These are phyloP conservation scores for Saimiri boliviensis DNA, from an alignment of 2,113 vertebrate species.

Conservation along the genomic window DNA sequence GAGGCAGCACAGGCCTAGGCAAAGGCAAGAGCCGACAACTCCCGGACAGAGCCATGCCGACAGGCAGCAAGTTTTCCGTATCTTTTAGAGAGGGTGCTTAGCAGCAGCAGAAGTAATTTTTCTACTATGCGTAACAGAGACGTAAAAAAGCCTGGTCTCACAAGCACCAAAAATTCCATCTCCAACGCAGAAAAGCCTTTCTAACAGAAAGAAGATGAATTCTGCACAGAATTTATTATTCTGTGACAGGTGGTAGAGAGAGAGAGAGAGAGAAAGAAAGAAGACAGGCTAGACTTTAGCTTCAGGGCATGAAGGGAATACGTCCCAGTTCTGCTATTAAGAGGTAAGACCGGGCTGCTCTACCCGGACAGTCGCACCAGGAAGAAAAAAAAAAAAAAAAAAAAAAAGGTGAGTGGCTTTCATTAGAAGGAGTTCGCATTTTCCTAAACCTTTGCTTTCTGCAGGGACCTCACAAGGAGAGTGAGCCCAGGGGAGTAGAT, in stretches of 20 bases:
- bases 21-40: not conserved
- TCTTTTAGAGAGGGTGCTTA: not conserved
- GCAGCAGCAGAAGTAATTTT: not conserved
- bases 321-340: conserved; percentile 36
- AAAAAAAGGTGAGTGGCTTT: not conserved
- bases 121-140: not conserved
- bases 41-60: not conserved
- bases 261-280: not conserved
- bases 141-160: not conserved
- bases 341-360: not conserved
- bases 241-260: conserved; percentile 59
- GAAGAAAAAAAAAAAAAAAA: not conserved
- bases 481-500: not conserved
- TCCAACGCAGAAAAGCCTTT: conserved; percentile 1
- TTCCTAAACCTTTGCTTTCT: conserved; percentile 40
- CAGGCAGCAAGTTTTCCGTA: not conserved
- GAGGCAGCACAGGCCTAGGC: not conserved
- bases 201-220: not conserved
- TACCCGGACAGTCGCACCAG: not conserved
- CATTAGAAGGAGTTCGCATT: not conserved
- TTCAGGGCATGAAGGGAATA: conserved; percentile 53
- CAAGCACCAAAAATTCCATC: conserved; percentile 8
- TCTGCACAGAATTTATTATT: conserved; percentile 60
- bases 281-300: conserved; percentile 56
- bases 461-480: not conserved